Conservation (phyloP, 2,888 invertebrate species). For the Ophion ventricosus region DNA sequence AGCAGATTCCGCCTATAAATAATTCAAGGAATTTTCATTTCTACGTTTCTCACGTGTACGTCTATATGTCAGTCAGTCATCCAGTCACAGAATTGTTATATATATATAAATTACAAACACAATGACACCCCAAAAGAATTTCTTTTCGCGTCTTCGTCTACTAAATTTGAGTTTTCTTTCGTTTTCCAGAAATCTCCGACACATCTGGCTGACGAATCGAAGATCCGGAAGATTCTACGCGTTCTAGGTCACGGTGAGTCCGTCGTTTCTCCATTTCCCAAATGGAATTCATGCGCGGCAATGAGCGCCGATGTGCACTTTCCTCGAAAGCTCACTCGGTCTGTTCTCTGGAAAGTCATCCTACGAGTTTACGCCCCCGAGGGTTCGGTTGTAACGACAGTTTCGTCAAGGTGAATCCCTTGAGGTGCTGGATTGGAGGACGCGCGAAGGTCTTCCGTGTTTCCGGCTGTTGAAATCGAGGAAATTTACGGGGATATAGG, state of each 20-base stretch:
- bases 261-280: not conserved
- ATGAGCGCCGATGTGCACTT: not conserved
- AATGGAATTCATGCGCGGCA: slow-evolving; percentile 30
- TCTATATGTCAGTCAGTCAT: no score
- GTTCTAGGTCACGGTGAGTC: slow-evolving; percentile 32
- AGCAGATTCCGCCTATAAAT: no score
- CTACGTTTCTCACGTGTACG: no score
- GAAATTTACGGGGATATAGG: slow-evolving; percentile 37
- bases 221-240: not conserved
- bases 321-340: not conserved
- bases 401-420: slow-evolving; percentile 45
- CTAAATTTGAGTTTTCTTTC: slow-evolving; percentile 21
- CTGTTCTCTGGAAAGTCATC: not conserved
- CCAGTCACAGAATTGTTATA: no score
- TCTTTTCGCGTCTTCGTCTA: not conserved
- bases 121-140: not conserved
- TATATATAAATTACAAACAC: not conserved
- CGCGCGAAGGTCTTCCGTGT: slow-evolving; percentile 34
- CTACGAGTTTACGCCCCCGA: slow-evolving; percentile 29
- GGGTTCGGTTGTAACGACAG: slow-evolving; percentile 46
- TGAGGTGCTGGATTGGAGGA: slow-evolving; percentile 15
- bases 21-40: no score
- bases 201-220: not conserved
- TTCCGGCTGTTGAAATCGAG: slow-evolving; percentile 39
- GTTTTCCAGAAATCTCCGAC: slow-evolving; percentile 24